Percentiles rank a stretch among this genome's conserved stretches.
Conservation (phyloP, 2,797 vertebrate genomes). For the Lacerta bilineata region DNA sequence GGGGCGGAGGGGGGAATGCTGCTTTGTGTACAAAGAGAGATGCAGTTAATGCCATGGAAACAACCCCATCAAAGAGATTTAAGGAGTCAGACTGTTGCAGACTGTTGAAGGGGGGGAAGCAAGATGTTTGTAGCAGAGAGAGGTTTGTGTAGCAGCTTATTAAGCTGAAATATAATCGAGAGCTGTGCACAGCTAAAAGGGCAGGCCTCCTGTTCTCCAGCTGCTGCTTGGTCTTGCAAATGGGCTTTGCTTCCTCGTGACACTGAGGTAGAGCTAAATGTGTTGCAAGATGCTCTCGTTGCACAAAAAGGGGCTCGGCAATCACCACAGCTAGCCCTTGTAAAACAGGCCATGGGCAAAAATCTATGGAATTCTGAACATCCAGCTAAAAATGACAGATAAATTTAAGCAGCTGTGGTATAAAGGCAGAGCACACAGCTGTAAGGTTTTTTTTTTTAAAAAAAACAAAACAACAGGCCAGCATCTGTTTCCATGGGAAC, state of each 20-base stretch:
- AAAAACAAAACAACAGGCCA: background rate
- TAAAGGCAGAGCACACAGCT: conserved; percentile 23
- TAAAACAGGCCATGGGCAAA: background rate
- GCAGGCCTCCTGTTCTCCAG: background rate
- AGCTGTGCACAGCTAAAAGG: background rate
- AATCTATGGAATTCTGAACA: background rate
- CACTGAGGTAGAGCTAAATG: background rate
- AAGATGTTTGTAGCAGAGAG: background rate
- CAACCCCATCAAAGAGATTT: conserved; percentile 50
- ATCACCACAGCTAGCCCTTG: background rate
- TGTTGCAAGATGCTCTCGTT: background rate
- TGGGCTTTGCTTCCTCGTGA: background rate
- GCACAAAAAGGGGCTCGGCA: background rate
- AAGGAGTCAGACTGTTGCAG: conserved; percentile 25
- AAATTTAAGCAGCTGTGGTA: conserved; percentile 3
- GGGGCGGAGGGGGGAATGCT: conserved; percentile 3
- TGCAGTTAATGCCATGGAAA: conserved; percentile 48
- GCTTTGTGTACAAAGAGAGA: background rate
- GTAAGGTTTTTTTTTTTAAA: conserved; percentile 2
- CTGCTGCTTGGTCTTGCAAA: background rate
- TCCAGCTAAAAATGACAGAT: conserved; percentile 20
- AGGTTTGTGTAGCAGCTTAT: conserved; percentile 5
- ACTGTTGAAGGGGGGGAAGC: background rate
- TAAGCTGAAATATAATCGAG: conserved; percentile 31
- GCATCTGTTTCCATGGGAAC: conserved; percentile 77